These are phyloP conservation scores for Masticophis lateralis DNA, from an alignment of 2,797 vertebrate genomes.

Conservation along the genomic window DNA sequence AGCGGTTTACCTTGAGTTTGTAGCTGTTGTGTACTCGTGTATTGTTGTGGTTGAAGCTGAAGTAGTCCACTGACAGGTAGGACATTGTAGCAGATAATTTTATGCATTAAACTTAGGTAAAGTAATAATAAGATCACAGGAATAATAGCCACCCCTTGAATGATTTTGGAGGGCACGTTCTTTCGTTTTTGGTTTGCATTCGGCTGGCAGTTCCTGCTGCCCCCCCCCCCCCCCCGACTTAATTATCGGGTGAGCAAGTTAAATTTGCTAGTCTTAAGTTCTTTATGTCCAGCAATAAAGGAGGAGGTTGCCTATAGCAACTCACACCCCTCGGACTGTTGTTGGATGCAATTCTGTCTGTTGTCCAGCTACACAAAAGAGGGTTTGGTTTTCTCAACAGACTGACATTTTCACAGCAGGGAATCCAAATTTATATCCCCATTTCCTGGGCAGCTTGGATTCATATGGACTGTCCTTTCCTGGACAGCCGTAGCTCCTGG, in stretches of 20 bases:
- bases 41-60: no score
- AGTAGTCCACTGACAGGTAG: no score
- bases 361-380: not conserved
- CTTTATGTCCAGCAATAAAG: slow-evolving; percentile 35
- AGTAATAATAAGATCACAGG: no score
- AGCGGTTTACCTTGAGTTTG: no score
- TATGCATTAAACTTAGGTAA: no score
- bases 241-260: slow-evolving; percentile 46
- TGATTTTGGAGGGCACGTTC: not conserved
- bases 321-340: not conserved
- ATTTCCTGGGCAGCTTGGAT: not conserved
- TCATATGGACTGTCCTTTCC: not conserved
- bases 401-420: not conserved
- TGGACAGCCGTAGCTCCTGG: not conserved
- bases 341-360: not conserved
- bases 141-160: not conserved
- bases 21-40: no score
- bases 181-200: not conserved
- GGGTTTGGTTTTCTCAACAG: not conserved
- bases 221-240: slow-evolving; percentile 24
- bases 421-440: not conserved
- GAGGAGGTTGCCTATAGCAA: slow-evolving; percentile 25
- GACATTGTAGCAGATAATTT: no score
- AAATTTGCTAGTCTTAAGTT: slow-evolving; percentile 2
- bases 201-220: slow-evolving; percentile 34